Conservation (phyloP, 2,888 invertebrate species). For the Hydrotaea diabolus region DNA sequence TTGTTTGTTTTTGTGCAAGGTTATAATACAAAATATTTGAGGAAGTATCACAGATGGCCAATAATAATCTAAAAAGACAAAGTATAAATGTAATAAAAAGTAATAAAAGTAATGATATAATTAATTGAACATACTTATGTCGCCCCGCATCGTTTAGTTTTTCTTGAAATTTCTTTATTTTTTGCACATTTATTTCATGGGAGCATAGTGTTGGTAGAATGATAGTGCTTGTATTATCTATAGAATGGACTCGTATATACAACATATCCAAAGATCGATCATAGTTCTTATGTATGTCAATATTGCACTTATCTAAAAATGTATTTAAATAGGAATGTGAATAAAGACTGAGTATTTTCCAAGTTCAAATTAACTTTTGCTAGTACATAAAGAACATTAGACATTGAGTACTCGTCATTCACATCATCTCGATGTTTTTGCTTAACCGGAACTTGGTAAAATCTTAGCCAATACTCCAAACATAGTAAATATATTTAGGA, state of each 20-base stretch:
- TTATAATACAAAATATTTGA: conserved; percentile 81
- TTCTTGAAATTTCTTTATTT: neutral
- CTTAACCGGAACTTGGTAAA: too few species aligned
- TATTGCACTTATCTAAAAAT: neutral
- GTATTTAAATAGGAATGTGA: neutral
- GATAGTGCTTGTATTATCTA: neutral
- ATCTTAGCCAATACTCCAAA: too few species aligned
- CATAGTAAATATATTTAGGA: too few species aligned
- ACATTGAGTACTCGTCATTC: too few species aligned
- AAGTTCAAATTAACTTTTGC: too few species aligned
- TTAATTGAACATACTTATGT: neutral
- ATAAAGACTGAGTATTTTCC: too few species aligned
- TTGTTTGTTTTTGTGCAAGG: neutral
- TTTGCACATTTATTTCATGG: neutral
- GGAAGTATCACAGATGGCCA: conserved; percentile 81
- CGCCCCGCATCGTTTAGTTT: neutral
- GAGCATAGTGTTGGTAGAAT: neutral
- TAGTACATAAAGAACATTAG: too few species aligned
- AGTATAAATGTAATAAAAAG: too few species aligned
- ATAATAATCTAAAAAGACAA: conserved; percentile 68
- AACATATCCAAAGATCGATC: neutral
- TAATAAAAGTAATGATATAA: neutral
- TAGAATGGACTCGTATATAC: neutral
- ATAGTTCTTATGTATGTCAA: neutral
- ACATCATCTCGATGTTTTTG: too few species aligned